Base-by-base conservation (phyloP, 2,797 vertebrate genomes). In the Platalea minor region DNA sequence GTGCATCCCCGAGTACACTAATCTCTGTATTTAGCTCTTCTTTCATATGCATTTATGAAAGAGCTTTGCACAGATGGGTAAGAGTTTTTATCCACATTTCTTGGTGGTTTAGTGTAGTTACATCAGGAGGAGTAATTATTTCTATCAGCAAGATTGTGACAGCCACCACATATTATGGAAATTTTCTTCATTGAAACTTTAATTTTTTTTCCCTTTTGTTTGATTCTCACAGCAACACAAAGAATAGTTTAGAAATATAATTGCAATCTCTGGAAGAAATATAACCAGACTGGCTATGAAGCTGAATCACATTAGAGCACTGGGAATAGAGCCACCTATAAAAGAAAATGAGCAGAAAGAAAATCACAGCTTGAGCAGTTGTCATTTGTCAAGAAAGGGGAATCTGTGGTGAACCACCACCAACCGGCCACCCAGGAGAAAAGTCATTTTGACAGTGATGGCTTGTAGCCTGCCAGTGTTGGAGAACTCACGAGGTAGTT, bases 131-230 rank as follows among this genome's bases (percentile, higher is more conserved):
- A 91, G 68, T 91, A 92, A 97, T 97, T 96, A 95, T 92, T 91
- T 96, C 94, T 96, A 96, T 96, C 93, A 96, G 96, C 77, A 89
- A 95, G 97, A 97, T 96, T 96, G 96, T 97, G 96, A 95, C 86
- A 97, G 94, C 68, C 75, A 96, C 84, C 88, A 92, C 93, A 96
- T 70, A 95, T 96, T 95, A 96, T 96, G 96, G 93, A 92, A 87
- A 86, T 94, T 87, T 96, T 93, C 82, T 89, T 88, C 88, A 84
- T 29, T 91, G 95, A 91, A 95, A 70, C 70, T 46, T 91, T 41
- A 41, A 25, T 0, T 4, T 73, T 88, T 81, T 56, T 8, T 2
- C 12, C 31, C 64, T 73, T 94, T 96, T 95, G 89, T 96, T 91
- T 92, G 84, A 92, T 88, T 78, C 77, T 94, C 19, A 3, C n/a